Conservation (phyloP, 2,113 vertebrate species). For the Semnornis frantzii region DNA sequence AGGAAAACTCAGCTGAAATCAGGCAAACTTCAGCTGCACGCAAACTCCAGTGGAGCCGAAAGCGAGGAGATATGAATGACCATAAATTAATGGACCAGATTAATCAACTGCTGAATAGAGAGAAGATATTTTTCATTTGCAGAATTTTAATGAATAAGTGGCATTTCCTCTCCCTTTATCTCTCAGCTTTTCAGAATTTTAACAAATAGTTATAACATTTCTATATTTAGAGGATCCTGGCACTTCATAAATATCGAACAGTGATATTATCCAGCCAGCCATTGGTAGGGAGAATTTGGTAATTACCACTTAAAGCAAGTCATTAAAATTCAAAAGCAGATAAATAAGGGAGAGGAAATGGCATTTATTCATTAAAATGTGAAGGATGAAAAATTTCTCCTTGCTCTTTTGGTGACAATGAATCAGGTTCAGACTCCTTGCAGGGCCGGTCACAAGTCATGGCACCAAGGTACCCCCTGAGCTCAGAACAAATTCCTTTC, state of each 20-base stretch:
- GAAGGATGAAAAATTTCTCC: slow-evolving; percentile 35
- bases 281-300: slow-evolving; percentile 46
- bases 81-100: slow-evolving; percentile 67
- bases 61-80: slow-evolving; percentile 21
- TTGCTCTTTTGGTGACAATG: neutral
- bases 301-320: slow-evolving; percentile 61
- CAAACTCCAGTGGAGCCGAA: slow-evolving; percentile 18
- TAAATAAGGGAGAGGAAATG: slow-evolving; percentile 42
- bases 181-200: slow-evolving; percentile 63
- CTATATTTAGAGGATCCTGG: slow-evolving; percentile 68
- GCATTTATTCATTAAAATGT: slow-evolving; percentile 55
- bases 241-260: slow-evolving; percentile 69
- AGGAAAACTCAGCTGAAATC: slow-evolving; percentile 17
- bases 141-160: slow-evolving; percentile 65
- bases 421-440: neutral
- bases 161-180: slow-evolving; percentile 65
- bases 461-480: neutral
- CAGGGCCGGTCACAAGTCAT: neutral
- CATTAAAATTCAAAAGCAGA: slow-evolving; percentile 71
- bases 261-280: slow-evolving; percentile 49
- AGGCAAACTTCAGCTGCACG: neutral
- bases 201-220: slow-evolving; percentile 68
- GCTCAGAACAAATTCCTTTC: neutral
- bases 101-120: slow-evolving; percentile 43
- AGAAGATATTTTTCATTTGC: slow-evolving; percentile 58